A percentile compares a stretch with the other conserved stretches of the same genome.
Evolutionary conservation across 2,113 vertebrate species (phyloP).

Genomic region (Promerops cafer): DNA sequence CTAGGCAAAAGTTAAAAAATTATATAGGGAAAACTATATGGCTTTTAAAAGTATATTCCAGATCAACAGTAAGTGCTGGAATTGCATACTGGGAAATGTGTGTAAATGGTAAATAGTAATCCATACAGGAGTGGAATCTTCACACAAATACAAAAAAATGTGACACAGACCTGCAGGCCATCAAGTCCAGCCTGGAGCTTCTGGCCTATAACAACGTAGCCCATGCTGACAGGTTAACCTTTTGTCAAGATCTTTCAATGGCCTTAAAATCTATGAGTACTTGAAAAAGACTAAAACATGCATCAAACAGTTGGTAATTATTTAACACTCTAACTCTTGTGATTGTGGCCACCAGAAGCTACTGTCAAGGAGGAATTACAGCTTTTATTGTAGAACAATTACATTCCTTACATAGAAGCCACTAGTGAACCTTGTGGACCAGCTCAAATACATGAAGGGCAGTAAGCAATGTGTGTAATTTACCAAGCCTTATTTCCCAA

Average conservation of each 20-base stretch:
- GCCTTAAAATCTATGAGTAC: background rate
- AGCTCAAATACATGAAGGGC: background rate
- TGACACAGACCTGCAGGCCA: background rate
- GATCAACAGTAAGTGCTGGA: background rate
- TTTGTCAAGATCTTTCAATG: background rate
- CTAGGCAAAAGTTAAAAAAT: background rate
- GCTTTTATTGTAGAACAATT: background rate
- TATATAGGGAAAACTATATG: background rate
- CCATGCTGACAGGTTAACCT: background rate
- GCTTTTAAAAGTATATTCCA: background rate
- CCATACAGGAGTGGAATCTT: background rate
- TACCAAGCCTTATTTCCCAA: background rate
- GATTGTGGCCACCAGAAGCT: background rate
- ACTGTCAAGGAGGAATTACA: background rate
- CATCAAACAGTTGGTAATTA: background rate
- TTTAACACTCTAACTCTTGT: background rate
- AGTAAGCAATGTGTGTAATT: background rate
- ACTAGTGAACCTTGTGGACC: background rate
- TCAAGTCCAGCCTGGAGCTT: background rate
- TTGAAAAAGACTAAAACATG: background rate
- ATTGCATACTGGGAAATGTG: background rate
- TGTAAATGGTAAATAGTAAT: background rate
- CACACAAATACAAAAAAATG: background rate
- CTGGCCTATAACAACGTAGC: rapidly evolving
- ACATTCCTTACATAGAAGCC: background rate